phyloP scores from a whole-genome alignment of 2,888 invertebrate species.

The Teleogryllus oceanicus region DNA sequence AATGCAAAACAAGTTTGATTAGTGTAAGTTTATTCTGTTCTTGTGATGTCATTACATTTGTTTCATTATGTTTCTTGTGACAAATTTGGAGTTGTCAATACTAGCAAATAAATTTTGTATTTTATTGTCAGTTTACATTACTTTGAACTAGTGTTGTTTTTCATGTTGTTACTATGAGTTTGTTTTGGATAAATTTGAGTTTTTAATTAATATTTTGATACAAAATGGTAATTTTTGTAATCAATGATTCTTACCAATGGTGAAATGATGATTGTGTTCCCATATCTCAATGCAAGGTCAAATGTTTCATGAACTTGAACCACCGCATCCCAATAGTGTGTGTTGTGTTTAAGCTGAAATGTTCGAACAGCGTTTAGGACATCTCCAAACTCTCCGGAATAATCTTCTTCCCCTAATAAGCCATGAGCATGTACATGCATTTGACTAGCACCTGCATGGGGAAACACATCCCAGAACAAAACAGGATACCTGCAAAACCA shows the following conservation, averaged over 20 bases:
- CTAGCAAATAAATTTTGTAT: too few relatives aligned
- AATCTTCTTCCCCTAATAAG: conserved; percentile 44
- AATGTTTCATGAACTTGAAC: conserved; percentile 45
- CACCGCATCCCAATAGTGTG: conserved; percentile 46
- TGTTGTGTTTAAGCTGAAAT: conserved; percentile 41
- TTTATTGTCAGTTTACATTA: too few relatives aligned
- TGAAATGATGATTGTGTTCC: conserved; percentile 44
- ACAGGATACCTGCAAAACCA: conserved; percentile 43
- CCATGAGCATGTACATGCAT: conserved; percentile 50
- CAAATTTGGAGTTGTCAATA: too few relatives aligned
- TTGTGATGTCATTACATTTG: too few relatives aligned
- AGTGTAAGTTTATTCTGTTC: too few relatives aligned
- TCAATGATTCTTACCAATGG: conserved; percentile 42
- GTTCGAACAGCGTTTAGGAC: conserved; percentile 44
- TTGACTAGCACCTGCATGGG: conserved; percentile 51
- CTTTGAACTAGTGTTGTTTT: too few relatives aligned
- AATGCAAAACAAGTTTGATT: too few relatives aligned
- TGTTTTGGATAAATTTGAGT: too few relatives aligned
- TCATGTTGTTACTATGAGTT: neutral
- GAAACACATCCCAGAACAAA: conserved; percentile 48
- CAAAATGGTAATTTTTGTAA: neutral
- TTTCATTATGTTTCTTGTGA: too few relatives aligned
- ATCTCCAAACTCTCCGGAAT: conserved; percentile 46
- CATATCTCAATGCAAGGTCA: conserved; percentile 44
- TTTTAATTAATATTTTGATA: neutral